Evolutionary conservation across 2,113 vertebrate genomes (phyloP).

Genomic region (Cyanocitta stelleri): DNA sequence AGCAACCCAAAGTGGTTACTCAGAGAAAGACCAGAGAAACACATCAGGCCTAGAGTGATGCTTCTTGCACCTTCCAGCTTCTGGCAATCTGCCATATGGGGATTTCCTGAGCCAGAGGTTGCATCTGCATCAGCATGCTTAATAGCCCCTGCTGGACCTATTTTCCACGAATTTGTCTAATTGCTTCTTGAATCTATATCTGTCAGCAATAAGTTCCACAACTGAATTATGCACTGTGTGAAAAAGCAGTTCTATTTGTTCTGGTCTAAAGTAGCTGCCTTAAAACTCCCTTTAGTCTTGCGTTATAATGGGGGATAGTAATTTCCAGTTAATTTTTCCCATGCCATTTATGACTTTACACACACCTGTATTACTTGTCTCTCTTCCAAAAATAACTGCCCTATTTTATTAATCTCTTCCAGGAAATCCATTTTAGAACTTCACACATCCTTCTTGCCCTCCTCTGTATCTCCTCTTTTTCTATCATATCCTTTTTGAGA

Average conservation of each 20-base stretch:
- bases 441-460: background rate
- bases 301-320: background rate
- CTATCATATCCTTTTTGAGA: background rate
- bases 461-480: background rate
- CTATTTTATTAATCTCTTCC: background rate
- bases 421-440: background rate
- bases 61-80: background rate
- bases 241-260: slow-evolving; percentile 36
- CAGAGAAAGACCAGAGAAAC: background rate
- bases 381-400: background rate
- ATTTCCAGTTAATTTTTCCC: background rate
- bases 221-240: slow-evolving; percentile 23
- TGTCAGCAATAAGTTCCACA: slow-evolving; percentile 39
- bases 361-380: background rate
- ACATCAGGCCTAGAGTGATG: background rate
- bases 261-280: background rate
- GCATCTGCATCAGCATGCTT: slow-evolving; percentile 23
- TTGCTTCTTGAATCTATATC: slow-evolving; percentile 52
- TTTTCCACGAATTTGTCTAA: slow-evolving; percentile 57
- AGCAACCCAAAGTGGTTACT: background rate
- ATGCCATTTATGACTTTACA: background rate
- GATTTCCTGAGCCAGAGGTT: slow-evolving; percentile 55
- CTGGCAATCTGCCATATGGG: slow-evolving; percentile 37
- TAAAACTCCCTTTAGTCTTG: background rate
- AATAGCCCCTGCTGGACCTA: slow-evolving; percentile 37